Base-by-base conservation (phyloP, 2,797 vertebrate species). In the Sphenodon punctatus region DNA sequence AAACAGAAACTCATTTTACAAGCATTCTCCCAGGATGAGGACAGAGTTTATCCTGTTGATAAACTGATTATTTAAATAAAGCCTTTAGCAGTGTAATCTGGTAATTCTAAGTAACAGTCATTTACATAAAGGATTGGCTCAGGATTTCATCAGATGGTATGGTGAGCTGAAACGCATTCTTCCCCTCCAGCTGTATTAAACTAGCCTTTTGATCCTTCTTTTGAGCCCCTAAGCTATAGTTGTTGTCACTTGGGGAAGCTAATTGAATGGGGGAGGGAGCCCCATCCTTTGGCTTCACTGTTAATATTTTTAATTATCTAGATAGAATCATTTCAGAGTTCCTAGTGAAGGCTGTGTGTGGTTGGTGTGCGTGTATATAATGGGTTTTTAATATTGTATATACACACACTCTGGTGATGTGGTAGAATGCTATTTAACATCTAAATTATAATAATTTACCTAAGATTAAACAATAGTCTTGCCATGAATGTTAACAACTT, bases 21-120 rank as follows among this genome's bases (percentile, higher is more conserved):
- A 27, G 81, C 20, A 15, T 80, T 89, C 82, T 87, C 59, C 73
- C 73, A 45, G 87, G 63, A 85, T 67, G 84, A 83, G 90, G 89
- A 89, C 68, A 82, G 64, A 30, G 77, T 86, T 88, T 92, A 84
- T 86, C 86, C 65, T 74, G 53, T 81, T 80, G 85, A 91, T 94
- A 93, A 92, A 82, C 82, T 87, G 89, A 85, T 89, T 94, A 88
- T 94, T 93, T 94, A 94, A 94, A 95, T 93, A 93, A 93, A 93
- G 92, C 84, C 89, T 94, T 95, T 89, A 92, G 88, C 86, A 34
- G 84, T 76, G 82, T 92, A 93, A 92, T 91, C 87, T 80, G 82
- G 87, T 93, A 91, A 94, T 95, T 96, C 89, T 95, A 92, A 96
- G 95, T 93, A 95, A 86, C 78, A 92, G 87, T 91, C 65, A 94